Base-by-base conservation (phyloP, 2,888 invertebrate genomes). In the Erebia epiphron region DNA sequence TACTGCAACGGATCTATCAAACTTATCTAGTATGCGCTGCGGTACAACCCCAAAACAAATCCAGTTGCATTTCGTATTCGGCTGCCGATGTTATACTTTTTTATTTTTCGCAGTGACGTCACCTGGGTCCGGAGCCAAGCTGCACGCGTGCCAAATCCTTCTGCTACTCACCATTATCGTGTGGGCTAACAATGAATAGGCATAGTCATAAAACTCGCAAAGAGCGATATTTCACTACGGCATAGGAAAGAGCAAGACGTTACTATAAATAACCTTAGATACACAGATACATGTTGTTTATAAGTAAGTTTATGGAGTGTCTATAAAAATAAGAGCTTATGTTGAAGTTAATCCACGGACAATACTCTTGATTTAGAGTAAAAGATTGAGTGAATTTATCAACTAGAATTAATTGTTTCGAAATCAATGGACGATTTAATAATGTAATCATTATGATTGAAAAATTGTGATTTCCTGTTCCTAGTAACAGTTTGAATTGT, bases 141-240 rank as follows among this genome's bases (percentile, higher is more conserved):
- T 88, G 67, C 86, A 83, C 64, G 77, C 85, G 81, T 91, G 92
- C 88, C 91, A 92, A 87, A 81, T 89, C 73, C 81, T 90, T 75
- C 78, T 92, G 69, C 76, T 90, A 79, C 78, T 89, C 70, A 80
- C 86, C 72, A 83, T 89, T 77, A 83, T 91, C 71, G 81, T 89
- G 61, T 91, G 89, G 90, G 86, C 86, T 73, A 89, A 88, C 80
- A 88, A 87, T 78, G 89, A 90, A 82, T 91, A 92, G 85, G 75
- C 74, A 75, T 76, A 72, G 72, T 69, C 63, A 67, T 67, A 71
- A 68, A 67, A 73, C 71, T 74, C 73, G 65, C 67, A 67, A 67
- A 57, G 62, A 62, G 63, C 60, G 49, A 68, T 70, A 21, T 63
- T 67, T 72, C 57, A 63, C 56, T 68, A 49, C 63, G 63, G 58